A percentile compares a stretch with the other conserved stretches of the same genome.
Evolutionary conservation across 2,888 invertebrate genomes (phyloP).

Genomic region (Drosophila buzzatii): DNA sequence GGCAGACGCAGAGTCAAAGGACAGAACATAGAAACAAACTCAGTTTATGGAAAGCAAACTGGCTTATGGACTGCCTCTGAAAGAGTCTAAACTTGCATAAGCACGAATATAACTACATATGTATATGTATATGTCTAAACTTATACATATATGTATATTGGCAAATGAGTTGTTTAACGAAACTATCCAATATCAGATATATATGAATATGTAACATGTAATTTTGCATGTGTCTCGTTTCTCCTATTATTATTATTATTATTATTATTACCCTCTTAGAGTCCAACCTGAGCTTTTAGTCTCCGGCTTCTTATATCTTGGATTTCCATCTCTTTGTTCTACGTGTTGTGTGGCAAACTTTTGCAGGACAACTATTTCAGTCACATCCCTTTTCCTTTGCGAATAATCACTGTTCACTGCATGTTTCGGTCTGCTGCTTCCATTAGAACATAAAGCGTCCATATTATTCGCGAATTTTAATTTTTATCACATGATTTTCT

Average conservation of each 20-base stretch:
- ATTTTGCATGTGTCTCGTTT: neutral
- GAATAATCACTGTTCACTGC: neutral
- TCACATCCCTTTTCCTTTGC: slow-evolving; percentile 20
- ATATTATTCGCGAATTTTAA: neutral
- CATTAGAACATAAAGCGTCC: neutral
- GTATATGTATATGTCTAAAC: neutral
- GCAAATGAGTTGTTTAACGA: slow-evolving; percentile 37
- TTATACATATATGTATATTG: neutral
- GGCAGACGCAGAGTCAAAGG: slow-evolving; percentile 4
- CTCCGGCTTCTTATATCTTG: slow-evolving; percentile 7
- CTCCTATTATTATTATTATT: slow-evolving; percentile 12
- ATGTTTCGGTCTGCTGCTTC: neutral
- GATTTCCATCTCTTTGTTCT: slow-evolving; percentile 21
- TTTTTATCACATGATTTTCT: too few species aligned
- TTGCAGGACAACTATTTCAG: slow-evolving; percentile 47
- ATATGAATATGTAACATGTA: slow-evolving; percentile 5
- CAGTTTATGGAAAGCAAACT: slow-evolving; percentile 51
- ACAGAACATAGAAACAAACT: slow-evolving; percentile 1
- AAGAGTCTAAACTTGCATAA: slow-evolving; percentile 17
- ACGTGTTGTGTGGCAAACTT: slow-evolving; percentile 39
- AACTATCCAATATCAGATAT: slow-evolving; percentile 1
- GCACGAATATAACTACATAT: neutral
- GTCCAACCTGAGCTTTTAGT: neutral
- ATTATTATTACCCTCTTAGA: slow-evolving; percentile 1
- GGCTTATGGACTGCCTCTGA: slow-evolving; percentile 29